Percentiles rank a stretch among this genome's conserved stretches.
Evolutionary conservation across 2,888 invertebrate species (phyloP).

Genomic region (Siphlonurus alternatus): DNA sequence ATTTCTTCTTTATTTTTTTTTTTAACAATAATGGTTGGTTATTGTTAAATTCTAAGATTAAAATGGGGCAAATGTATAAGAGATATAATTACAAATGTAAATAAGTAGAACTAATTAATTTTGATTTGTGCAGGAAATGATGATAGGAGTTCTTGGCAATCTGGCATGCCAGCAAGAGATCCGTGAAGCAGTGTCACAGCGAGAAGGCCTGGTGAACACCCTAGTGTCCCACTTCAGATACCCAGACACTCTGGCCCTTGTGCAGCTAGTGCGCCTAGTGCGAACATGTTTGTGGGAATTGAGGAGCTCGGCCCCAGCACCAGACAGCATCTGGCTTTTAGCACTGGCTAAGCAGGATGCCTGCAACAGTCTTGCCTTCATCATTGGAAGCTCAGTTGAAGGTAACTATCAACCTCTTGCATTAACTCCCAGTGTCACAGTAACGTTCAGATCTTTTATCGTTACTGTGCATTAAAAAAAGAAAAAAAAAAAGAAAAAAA

Average conservation of each 20-base stretch:
- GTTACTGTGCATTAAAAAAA: too few species aligned
- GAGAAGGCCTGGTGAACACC: conserved; percentile 36
- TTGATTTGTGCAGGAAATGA: conserved; percentile 43
- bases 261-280: conserved; percentile 54
- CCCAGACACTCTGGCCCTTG: conserved; percentile 51
- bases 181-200: conserved; percentile 36
- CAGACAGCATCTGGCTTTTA: not conserved
- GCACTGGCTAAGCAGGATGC: not conserved
- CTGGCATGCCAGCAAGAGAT: conserved; percentile 52
- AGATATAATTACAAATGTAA: not conserved
- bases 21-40: too few species aligned
- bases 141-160: conserved; percentile 70
- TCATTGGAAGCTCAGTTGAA: not conserved
- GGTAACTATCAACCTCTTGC: not conserved
- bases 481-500: too few species aligned
- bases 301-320: conserved; percentile 15
- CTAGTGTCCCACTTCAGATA: conserved; percentile 38
- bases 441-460: too few species aligned
- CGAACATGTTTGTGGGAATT: conserved; percentile 24
- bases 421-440: too few species aligned
- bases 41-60: too few species aligned
- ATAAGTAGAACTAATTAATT: not conserved
- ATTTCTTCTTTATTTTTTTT: too few species aligned
- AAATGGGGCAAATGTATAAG: too few species aligned
- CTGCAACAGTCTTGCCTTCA: not conserved